Base-by-base conservation (phyloP, 2,797 vertebrate species). In the Diglossa cyanea region DNA sequence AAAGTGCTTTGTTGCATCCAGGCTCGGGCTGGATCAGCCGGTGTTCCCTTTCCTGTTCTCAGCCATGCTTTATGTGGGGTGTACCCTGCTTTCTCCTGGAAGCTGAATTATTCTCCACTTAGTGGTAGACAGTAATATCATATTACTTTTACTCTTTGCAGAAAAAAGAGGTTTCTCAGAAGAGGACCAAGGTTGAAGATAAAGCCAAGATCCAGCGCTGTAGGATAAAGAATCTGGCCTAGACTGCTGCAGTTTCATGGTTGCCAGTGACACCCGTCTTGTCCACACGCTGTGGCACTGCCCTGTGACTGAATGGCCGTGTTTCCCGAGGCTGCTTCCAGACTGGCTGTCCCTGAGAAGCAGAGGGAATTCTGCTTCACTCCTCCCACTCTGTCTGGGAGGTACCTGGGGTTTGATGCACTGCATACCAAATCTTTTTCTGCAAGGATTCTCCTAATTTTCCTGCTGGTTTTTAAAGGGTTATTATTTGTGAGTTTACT, bases 91-190 rank as follows among this genome's bases (percentile, higher is more conserved):
- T 62, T 62, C 11, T 33, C 31, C 44, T 33, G 18, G 17, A 55
- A 57, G 30, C 30, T 13, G 35, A 47, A 33, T 0, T 0, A 15
- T 10, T 4, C 24, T 48, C 6, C 7, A 0, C 44, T 48, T 14
- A 58, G 30, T 10, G 10, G 28, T 12, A 58, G 66, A 11, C 26
- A 33, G 24, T 77, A 70, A 89, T 0, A 1, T 21, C 1, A 0
- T 19, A 17, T 11, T 53, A 3, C 19, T 91, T 92, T 57, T 63
- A 18, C 60, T 87, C 47, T 67, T 86, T 80, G 19, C 92, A 96
- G 95, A 94, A 81, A 70, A 97, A 91, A 48, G 19, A 68, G 15
- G 37, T 96, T 60, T 93, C 75, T 60, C 88, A 85, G 90, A 95
- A 86, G 88, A 70, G 68, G 44, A 55, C 19, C 0, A 51, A 60